A percentile compares a stretch with the other conserved stretches of the same genome.
These are phyloP conservation scores for Sebastes hubbsi DNA, from an alignment of 2,797 vertebrate species.

Conservation along the genomic window DNA sequence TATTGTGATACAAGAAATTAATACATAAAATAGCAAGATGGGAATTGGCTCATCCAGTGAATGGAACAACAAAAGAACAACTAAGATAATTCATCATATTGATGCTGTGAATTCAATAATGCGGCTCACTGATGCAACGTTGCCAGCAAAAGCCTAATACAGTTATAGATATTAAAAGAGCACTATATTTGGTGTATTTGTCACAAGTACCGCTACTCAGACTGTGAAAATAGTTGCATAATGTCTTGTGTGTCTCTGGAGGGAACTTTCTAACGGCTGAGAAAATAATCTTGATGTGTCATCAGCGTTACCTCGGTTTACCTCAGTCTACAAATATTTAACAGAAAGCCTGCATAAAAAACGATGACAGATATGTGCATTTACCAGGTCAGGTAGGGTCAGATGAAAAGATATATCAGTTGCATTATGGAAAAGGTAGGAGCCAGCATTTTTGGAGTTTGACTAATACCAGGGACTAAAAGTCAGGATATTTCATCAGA, in stretches of 20 bases:
- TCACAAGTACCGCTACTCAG: neutral
- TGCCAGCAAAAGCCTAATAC: neutral
- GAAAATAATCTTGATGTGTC: neutral
- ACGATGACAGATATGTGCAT: neutral
- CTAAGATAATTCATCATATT: neutral
- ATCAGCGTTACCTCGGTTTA: neutral
- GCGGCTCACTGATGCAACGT: neutral
- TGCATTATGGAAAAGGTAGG: neutral
- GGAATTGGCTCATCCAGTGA: neutral
- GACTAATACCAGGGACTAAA: neutral
- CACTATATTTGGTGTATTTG: neutral
- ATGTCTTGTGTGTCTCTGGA: neutral
- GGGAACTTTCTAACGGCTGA: neutral
- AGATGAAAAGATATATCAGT: neutral
- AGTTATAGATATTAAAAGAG: neutral
- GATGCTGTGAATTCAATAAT: neutral
- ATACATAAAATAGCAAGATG: neutral
- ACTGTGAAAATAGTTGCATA: slow-evolving; percentile 5
- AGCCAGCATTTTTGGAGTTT: neutral
- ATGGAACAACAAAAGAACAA: neutral
- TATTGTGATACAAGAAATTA: neutral
- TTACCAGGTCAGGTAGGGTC: neutral
- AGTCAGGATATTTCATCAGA: neutral
- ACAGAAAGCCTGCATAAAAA: slow-evolving; percentile 8
- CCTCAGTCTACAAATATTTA: neutral